phyloP scores from a whole-genome alignment of 2,888 invertebrate species.

The Seira musarum region DNA sequence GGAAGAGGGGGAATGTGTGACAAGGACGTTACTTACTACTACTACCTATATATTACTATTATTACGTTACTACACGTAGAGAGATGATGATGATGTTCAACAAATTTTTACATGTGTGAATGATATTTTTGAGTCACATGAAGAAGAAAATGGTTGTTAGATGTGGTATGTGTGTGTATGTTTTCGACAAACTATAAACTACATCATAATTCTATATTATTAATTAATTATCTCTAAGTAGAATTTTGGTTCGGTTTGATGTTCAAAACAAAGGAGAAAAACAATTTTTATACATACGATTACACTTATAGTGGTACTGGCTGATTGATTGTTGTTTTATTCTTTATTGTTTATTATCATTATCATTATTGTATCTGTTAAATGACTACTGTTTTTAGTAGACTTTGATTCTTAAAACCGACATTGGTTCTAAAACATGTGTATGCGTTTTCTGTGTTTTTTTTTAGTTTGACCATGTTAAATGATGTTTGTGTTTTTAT shows the following conservation, averaged over 20 bases:
- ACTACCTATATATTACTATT: slow-evolving; percentile 32
- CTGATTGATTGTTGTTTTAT: slow-evolving; percentile 53
- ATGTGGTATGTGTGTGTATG: slow-evolving; percentile 29
- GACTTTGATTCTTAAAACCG: slow-evolving; percentile 15
- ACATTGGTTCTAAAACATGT: slow-evolving; percentile 49
- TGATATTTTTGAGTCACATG: slow-evolving; percentile 60
- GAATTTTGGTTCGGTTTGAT: slow-evolving; percentile 47
- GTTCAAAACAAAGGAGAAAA: slow-evolving; percentile 53
- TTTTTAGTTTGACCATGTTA: slow-evolving; percentile 11
- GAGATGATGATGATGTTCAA: slow-evolving; percentile 53
- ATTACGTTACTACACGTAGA: slow-evolving; percentile 41
- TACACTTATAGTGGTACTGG: slow-evolving; percentile 63
- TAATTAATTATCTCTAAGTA: slow-evolving; percentile 26
- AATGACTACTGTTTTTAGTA: slow-evolving; percentile 39
- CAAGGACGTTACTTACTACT: slow-evolving; percentile 56
- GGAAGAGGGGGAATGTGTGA: slow-evolving; percentile 22
- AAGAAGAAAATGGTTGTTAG: slow-evolving; percentile 47
- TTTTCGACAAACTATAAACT: slow-evolving; percentile 36
- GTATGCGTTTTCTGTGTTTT: slow-evolving; percentile 38
- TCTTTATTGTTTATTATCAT: slow-evolving; percentile 44
- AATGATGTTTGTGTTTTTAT: slow-evolving; percentile 12
- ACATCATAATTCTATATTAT: slow-evolving; percentile 14
- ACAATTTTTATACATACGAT: slow-evolving; percentile 63
- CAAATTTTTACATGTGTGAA: slow-evolving; percentile 62
- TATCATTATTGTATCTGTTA: slow-evolving; percentile 24